A percentile compares a stretch with the other conserved stretches of the same genome.
These are phyloP conservation scores for Chironomus tentans DNA, from an alignment of 2,888 invertebrate genomes.

Conservation along the genomic window DNA sequence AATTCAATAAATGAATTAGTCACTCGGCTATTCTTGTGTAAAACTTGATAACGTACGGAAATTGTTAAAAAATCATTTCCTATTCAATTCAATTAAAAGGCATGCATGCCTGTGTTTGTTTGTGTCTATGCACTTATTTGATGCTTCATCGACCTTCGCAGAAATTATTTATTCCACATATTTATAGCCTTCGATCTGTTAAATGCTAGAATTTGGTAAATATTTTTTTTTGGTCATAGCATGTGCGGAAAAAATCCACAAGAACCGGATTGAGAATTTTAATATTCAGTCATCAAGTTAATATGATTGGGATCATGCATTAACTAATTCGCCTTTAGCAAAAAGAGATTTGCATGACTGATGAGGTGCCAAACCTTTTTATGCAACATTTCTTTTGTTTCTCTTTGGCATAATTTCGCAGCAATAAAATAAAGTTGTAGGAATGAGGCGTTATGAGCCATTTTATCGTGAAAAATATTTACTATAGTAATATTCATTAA, in stretches of 20 bases:
- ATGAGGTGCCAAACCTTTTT: background rate
- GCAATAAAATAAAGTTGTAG: background rate
- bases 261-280: background rate
- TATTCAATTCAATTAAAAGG: background rate
- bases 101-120: background rate
- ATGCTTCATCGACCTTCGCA: background rate
- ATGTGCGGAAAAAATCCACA: background rate
- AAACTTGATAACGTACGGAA: background rate
- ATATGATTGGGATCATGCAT: background rate
- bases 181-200: no score
- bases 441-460: background rate
- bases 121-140: background rate
- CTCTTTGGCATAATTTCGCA: no score
- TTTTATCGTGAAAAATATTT: no score
- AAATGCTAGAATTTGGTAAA: background rate
- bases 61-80: background rate
- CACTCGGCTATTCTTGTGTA: background rate
- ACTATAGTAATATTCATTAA: no score
- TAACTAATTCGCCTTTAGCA: background rate
- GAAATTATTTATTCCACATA: background rate
- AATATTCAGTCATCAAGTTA: background rate
- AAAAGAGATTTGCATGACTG: slow-evolving; percentile 1
- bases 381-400: background rate
- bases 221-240: background rate
- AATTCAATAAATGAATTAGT: no score